Evolutionary conservation across 2,113 vertebrate species (phyloP).

Genomic region (Aleadryas rufinucha): DNA sequence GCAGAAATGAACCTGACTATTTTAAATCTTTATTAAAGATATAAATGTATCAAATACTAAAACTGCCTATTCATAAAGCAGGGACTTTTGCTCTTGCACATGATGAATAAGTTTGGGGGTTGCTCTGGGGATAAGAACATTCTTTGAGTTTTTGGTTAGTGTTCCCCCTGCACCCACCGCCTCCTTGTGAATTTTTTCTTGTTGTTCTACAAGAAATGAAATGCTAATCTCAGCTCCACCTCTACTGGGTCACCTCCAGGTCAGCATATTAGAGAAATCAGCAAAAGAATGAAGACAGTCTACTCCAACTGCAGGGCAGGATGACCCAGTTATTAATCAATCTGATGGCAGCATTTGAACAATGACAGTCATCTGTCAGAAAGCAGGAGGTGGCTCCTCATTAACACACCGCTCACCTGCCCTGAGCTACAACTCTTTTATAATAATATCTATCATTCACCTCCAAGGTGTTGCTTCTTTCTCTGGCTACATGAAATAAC

Average conservation of each 20-base stretch:
- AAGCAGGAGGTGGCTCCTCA: slow-evolving; percentile 81
- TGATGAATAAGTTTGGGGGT: background rate
- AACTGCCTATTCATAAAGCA: background rate
- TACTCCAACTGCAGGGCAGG: slow-evolving; percentile 70
- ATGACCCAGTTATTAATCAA: slow-evolving; percentile 78
- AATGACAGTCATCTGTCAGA: slow-evolving; percentile 88
- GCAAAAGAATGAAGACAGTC: slow-evolving; percentile 64
- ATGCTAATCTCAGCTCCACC: slow-evolving; percentile 73
- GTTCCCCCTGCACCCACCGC: background rate
- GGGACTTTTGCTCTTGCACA: background rate
- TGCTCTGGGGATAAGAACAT: background rate
- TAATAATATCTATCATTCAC: slow-evolving; percentile 83
- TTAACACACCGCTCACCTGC: slow-evolving; percentile 83
- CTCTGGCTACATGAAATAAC: slow-evolving; percentile 69
- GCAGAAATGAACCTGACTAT: background rate
- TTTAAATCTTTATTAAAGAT: slow-evolving; percentile 52
- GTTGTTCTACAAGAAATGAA: slow-evolving; percentile 71
- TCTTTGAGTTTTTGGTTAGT: background rate
- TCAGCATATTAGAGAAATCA: slow-evolving; percentile 76
- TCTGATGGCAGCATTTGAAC: slow-evolving; percentile 69
- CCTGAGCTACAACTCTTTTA: slow-evolving; percentile 79
- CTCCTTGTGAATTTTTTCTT: slow-evolving; percentile 22
- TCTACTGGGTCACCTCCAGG: slow-evolving; percentile 74
- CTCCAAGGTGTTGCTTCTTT: slow-evolving; percentile 73
- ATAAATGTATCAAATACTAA: background rate